Conservation (phyloP, 37 sponge, comb jelly and placozoan genomes). For the Oscarella lobularis region DNA sequence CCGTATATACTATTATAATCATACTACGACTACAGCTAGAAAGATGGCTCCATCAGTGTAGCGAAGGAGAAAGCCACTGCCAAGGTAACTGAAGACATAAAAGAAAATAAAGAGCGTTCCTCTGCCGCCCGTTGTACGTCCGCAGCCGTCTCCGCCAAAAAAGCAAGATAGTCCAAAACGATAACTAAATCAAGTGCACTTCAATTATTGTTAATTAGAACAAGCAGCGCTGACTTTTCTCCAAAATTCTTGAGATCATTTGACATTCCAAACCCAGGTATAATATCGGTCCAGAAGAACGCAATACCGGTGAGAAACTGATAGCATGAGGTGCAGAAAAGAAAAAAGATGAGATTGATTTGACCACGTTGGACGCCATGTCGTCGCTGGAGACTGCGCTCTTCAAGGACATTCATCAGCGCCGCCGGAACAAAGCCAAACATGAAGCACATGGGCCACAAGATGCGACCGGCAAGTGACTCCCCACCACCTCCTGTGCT, state of each 20-base stretch:
- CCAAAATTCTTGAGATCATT: slow-evolving; percentile 29
- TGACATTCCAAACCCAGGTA: slow-evolving; percentile 38
- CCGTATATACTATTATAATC: no score
- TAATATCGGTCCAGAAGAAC: slow-evolving; percentile 53
- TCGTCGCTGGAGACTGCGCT: slow-evolving; percentile 38
- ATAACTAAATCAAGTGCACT: slow-evolving; percentile 29
- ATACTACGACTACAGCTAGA: slow-evolving; percentile 49
- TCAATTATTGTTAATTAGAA: no score
- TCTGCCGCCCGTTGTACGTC: slow-evolving; percentile 24
- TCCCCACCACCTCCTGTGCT: background rate
- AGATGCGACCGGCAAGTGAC: slow-evolving; percentile 14
- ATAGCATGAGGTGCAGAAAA: slow-evolving; percentile 48
- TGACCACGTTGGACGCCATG: slow-evolving; percentile 4
- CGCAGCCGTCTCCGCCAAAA: slow-evolving; percentile 48
- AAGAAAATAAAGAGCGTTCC: slow-evolving; percentile 37
- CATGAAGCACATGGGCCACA: slow-evolving; percentile 69
- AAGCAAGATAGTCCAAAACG: slow-evolving; percentile 46
- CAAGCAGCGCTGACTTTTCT: slow-evolving; percentile 22
- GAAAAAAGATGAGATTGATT: slow-evolving; percentile 45
- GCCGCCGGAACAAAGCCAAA: slow-evolving; percentile 69
- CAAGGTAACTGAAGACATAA: slow-evolving; percentile 45
- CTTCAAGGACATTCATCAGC: slow-evolving; percentile 60
- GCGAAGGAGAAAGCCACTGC: slow-evolving; percentile 36
- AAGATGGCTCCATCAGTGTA: slow-evolving; percentile 57
- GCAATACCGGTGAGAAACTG: slow-evolving; percentile 26